These are phyloP conservation scores for Plagodis dolabraria DNA, from an alignment of 2,888 invertebrate species.

Conservation along the genomic window DNA sequence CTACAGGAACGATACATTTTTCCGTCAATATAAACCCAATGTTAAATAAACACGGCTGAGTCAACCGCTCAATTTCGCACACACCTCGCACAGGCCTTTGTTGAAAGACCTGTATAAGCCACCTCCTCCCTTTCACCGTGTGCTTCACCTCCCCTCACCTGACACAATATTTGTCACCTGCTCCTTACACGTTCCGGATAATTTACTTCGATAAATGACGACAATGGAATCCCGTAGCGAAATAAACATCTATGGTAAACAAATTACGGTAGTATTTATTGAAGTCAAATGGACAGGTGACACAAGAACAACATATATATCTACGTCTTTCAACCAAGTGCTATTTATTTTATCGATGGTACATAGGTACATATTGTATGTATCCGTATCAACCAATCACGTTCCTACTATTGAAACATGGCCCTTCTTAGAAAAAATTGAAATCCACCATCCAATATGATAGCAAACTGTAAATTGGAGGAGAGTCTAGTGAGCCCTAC, in stretches of 20 bases:
- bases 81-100: conserved; percentile 29
- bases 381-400: too few relatives aligned
- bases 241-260: not conserved
- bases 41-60: conserved; percentile 27
- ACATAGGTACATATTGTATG: too few relatives aligned
- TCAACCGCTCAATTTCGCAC: conserved; percentile 32
- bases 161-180: conserved; percentile 41
- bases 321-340: too few relatives aligned
- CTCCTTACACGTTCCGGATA: conserved; percentile 40
- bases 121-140: conserved; percentile 11
- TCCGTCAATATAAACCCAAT: conserved; percentile 27
- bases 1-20: conserved; percentile 20
- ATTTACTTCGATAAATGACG: conserved; percentile 45
- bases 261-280: too few relatives aligned
- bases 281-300: too few relatives aligned
- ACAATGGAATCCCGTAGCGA: conserved; percentile 20
- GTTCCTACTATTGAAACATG: too few relatives aligned
- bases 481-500: too few relatives aligned
- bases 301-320: too few relatives aligned
- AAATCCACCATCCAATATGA: too few relatives aligned
- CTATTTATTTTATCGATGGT: too few relatives aligned
- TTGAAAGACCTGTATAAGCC: conserved; percentile 22
- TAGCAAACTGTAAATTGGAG: too few relatives aligned
- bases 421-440: too few relatives aligned
- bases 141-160: conserved; percentile 12